Base-by-base conservation (phyloP, 2,113 vertebrate genomes). In the Centrocercus urophasianus region DNA sequence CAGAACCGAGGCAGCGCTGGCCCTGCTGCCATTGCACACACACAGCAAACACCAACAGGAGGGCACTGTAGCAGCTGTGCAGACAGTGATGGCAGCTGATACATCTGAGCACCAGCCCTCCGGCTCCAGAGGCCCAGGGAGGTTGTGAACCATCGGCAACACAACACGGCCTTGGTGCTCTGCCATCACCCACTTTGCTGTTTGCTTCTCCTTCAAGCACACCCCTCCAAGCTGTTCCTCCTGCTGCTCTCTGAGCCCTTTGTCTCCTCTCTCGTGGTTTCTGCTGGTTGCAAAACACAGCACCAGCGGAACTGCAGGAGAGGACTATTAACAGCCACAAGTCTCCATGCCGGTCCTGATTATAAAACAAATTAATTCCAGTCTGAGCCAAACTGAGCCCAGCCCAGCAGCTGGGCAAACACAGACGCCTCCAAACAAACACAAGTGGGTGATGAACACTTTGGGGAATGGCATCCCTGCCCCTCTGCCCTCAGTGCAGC, bases 301-400 rank as follows among this genome's bases (percentile, higher is more conserved):
- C 27, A 60, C 50, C 4, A 6, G 43, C 22, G 69, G 67, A 83
- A 43, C 60, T 83, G 60, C 8, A n/a, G 54, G 36, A 11, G 7
- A 86, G 73, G 69, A 67, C 61, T 6, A 45, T n/a, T 30, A 89
- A 66, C 81, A 81, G 78, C 34, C 80, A 10, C 6, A 88, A 90
- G 20, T n/a, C 83, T 84, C 73, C 38, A 32, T 1, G 27, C 43
- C 77, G 54, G 30, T 83, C 50, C 45, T 78, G 21, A 47, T 90
- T 81, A 74, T 21, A 56, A 63, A 78, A 65, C 57, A 94, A 86
- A 95, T 88, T 19, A 81, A 93, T 86, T 94, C 91, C 65, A 86
- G 34, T 10, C 88, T 45, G 60, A 90, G 83, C 67, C 75, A 80
- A 78, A 10, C 32, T 30, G 63, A 52, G 8, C 48, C 71, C 75